These are phyloP conservation scores for Netelia melanura DNA, from an alignment of 2,888 invertebrate species.

Conservation along the genomic window DNA sequence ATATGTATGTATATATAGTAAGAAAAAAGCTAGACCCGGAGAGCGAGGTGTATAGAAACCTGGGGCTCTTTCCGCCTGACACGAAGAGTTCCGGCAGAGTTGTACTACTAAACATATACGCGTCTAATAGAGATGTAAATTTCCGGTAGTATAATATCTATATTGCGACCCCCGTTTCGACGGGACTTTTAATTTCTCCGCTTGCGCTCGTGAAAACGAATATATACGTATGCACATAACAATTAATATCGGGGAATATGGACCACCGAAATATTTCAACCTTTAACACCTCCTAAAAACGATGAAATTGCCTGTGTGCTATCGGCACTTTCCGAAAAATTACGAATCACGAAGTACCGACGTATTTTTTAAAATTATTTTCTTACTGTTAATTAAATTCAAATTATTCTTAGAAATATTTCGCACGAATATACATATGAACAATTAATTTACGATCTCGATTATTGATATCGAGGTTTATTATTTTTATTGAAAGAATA, in stretches of 20 bases:
- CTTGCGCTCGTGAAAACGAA: background rate
- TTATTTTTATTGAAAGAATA: no score
- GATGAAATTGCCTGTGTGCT: no score
- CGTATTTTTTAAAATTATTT: no score
- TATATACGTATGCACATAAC: background rate
- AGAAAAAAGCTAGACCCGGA: background rate
- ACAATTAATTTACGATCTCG: no score
- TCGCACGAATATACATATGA: no score
- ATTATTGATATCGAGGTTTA: no score
- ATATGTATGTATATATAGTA: background rate
- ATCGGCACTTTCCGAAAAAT: no score
- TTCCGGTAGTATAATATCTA: background rate
- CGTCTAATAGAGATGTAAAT: slow-evolving; percentile 42
- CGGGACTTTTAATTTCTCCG: slow-evolving; percentile 56
- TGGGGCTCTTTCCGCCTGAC: background rate
- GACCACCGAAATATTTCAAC: background rate
- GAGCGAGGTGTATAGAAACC: background rate
- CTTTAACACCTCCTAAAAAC: no score
- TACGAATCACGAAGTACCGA: no score
- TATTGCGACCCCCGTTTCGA: slow-evolving; percentile 32
- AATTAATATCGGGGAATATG: background rate
- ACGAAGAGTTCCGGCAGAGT: background rate
- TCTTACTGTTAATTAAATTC: no score
- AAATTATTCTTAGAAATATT: no score
- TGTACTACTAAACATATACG: slow-evolving; percentile 15